Percentiles rank a stretch among this genome's conserved stretches.
These are phyloP conservation scores for Stomatorhinus walkeri DNA, from an alignment of 2,797 vertebrate genomes.

Conservation along the genomic window DNA sequence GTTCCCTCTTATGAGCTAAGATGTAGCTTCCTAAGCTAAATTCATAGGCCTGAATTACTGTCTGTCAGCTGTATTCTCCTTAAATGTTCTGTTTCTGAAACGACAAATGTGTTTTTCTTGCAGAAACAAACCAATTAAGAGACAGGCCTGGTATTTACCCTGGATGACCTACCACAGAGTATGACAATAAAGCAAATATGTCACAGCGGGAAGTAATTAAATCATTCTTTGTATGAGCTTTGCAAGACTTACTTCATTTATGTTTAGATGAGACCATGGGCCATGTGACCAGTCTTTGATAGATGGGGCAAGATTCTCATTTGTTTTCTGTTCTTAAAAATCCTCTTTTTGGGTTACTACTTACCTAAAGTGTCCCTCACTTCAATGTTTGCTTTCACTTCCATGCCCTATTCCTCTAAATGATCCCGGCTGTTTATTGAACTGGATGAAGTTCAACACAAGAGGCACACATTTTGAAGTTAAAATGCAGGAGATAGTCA, in stretches of 20 bases:
- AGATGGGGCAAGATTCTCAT: background rate
- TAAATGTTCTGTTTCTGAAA: background rate
- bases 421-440: background rate
- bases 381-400: background rate
- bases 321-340: background rate
- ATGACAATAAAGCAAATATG: background rate
- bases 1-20: background rate
- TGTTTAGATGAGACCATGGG: background rate
- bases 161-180: background rate
- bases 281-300: background rate
- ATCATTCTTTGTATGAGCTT: background rate
- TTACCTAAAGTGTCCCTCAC: background rate
- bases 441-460: background rate
- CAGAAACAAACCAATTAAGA: background rate
- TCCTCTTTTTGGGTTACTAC: background rate
- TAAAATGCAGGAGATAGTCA: background rate
- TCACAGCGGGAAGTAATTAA: background rate
- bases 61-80: background rate
- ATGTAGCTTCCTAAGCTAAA: background rate
- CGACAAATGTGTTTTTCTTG: background rate
- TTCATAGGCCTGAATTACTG: background rate
- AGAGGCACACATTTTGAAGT: constrained; percentile 1
- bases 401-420: background rate
- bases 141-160: background rate
- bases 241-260: background rate